Evolutionary conservation across 1,140 invertebrate species (phyloP).

Genomic region (Drosophila kurseongensis): DNA sequence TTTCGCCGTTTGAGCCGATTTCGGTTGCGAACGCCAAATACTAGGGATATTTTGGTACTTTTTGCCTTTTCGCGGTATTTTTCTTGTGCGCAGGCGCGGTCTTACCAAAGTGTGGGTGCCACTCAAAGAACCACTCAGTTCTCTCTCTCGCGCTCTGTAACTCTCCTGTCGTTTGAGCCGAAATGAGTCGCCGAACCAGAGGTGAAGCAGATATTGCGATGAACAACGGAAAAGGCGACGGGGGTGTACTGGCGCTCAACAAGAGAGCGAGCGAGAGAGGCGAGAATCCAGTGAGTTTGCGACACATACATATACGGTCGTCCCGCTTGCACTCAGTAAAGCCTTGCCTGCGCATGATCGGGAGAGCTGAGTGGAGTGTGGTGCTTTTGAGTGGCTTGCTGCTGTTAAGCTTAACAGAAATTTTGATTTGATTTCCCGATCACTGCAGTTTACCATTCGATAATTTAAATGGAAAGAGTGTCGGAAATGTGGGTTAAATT

Average conservation of each 20-base stretch:
- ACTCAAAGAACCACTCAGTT: neutral
- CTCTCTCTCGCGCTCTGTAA: too few relatives aligned
- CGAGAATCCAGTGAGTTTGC: neutral
- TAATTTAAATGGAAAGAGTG: neutral
- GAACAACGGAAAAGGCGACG: slow-evolving; percentile 8
- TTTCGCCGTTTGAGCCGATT: slow-evolving; percentile 25
- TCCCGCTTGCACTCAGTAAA: neutral
- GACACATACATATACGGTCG: neutral
- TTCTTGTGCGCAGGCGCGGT: slow-evolving; percentile 2
- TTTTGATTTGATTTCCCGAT: slow-evolving; percentile 3
- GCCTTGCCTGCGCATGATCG: neutral
- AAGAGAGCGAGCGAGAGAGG: neutral
- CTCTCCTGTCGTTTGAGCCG: too few relatives aligned
- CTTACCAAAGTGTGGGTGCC: neutral
- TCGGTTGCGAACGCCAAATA: neutral
- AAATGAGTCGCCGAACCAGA: neutral
- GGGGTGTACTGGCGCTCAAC: slow-evolving; percentile 1
- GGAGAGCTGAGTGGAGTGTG: neutral
- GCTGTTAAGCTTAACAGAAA: slow-evolving; percentile 10
- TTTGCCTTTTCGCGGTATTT: slow-evolving; percentile 1
- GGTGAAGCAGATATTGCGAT: neutral
- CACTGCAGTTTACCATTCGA: slow-evolving; percentile 7
- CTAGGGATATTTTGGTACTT: slow-evolving; percentile 4
- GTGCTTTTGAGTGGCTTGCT: neutral
- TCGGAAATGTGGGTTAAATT: neutral